phyloP scores from a whole-genome alignment of 23 tunicate species.

The Aplidium turbinatum region DNA sequence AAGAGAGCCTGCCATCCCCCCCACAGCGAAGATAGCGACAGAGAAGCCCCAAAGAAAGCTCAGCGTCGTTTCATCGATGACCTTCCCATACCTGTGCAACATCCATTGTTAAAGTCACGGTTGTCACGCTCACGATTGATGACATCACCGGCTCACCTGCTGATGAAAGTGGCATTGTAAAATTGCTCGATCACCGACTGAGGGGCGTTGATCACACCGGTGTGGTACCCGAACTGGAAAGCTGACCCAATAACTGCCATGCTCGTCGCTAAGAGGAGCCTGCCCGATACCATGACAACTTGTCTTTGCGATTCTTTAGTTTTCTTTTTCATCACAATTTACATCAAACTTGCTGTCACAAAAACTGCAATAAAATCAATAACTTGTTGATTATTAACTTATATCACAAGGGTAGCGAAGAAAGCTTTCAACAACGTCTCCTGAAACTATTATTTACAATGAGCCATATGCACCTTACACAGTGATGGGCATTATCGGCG shows the following conservation, averaged over 20 bases:
- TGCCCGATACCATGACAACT: conserved; percentile 17
- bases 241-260: conserved; percentile 81
- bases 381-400: too few species aligned
- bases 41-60: conserved; percentile 80
- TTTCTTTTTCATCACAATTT: too few species aligned
- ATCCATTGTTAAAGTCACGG: too few species aligned
- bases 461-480: too few species aligned
- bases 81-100: not conserved
- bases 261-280: conserved; percentile 38
- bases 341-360: too few species aligned
- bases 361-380: too few species aligned
- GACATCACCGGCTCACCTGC: too few species aligned
- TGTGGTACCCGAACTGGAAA: conserved; percentile 90
- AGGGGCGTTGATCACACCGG: conserved; percentile 90
- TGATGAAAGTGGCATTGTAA: conserved; percentile 48
- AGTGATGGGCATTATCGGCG: too few species aligned
- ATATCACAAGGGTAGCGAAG: too few species aligned
- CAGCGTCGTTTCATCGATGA: conserved; percentile 17
- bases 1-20: conserved; percentile 87
- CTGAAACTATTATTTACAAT: too few species aligned
- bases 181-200: conserved; percentile 53
- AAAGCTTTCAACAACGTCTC: too few species aligned
- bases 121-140: not conserved
- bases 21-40: conserved; percentile 80
- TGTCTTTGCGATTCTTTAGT: not conserved